Conservation (phyloP, 1,140 invertebrate species). For the Chrysomallon squamiferum region DNA sequence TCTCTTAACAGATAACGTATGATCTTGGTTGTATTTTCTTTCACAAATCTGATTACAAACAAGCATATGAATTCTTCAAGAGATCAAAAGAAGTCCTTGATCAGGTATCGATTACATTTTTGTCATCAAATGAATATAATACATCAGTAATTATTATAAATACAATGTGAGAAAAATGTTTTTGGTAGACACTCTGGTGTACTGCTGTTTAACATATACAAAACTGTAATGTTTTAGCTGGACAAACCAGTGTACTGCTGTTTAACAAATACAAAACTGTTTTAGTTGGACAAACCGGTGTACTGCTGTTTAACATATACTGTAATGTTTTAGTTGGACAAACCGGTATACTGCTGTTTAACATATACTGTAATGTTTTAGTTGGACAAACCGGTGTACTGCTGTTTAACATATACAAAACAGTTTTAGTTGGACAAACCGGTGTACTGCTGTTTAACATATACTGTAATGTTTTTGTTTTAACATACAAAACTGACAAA, state of each 20-base stretch:
- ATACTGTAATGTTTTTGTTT: no score
- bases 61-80: constrained; percentile 44
- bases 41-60: constrained; percentile 40
- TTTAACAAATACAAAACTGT: no score
- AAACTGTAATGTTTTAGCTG: no score
- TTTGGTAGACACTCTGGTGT: constrained; percentile 32
- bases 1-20: constrained; percentile 47
- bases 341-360: constrained; percentile 31
- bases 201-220: constrained; percentile 32
- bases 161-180: no score
- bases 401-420: no score
- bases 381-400: constrained; percentile 32
- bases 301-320: constrained; percentile 36
- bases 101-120: no score
- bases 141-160: no score
- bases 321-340: constrained; percentile 33
- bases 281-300: constrained; percentile 29
- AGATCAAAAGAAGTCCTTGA: constrained; percentile 26
- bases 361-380: no score
- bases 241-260: constrained; percentile 28
- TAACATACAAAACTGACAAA: no score
- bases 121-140: no score
- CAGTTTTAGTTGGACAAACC: constrained; percentile 31
- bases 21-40: constrained; percentile 46
- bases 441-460: constrained; percentile 33